Evolutionary conservation across 2,113 vertebrate species (phyloP), one percentile per base, ranked within the genome.

Genomic region (Pollachius pollachius): DNA sequence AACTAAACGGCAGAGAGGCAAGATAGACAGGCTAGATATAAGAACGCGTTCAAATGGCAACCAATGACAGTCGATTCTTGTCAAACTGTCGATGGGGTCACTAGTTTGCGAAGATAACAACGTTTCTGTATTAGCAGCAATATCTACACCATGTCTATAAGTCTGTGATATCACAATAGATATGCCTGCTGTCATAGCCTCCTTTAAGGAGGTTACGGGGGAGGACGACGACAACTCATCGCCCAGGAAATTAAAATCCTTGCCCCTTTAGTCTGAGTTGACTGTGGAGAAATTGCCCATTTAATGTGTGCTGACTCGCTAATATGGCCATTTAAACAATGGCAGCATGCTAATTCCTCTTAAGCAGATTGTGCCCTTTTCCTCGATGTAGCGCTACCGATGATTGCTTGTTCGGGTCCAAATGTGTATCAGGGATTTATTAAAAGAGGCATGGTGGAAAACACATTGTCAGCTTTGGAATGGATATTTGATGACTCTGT

Each of bases 291-390:
- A 92, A 90, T 88, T 18, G 85, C 79, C 89, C 82, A 78, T 91
- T 90, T 89, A 88, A 85, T 84, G 88, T 90, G 77, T 81, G 86
- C 91, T 92, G 90, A 87, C 74, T 76, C 77, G 60, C 70, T 90
- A 91, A 91, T 85, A 80, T 74, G 65, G 76, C 71, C 64, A 56
- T 83, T 77, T 79, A 85, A 90, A 90, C 86, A 90, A 88, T 77
- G 65, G 63, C 75, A 71, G 9, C 64, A 65, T 63, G 80, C 76
- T 68, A 68, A 71, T 84, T 82, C 80, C 81, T 59, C 81, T 59
- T 62, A 70, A 87, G 79, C 65, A 79, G 76, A 84, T 79, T 69
- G 69, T 52, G 76, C 70, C 62, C 57, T 73, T 75, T 74, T 52
- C 52, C 62, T 8, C 79, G 81, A 88, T 84, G 90, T 48, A 78